A percentile compares a stretch with the other conserved stretches of the same genome.
Conservation (phyloP, 2,888 invertebrate genomes). For the Mechanitis messenoides region DNA sequence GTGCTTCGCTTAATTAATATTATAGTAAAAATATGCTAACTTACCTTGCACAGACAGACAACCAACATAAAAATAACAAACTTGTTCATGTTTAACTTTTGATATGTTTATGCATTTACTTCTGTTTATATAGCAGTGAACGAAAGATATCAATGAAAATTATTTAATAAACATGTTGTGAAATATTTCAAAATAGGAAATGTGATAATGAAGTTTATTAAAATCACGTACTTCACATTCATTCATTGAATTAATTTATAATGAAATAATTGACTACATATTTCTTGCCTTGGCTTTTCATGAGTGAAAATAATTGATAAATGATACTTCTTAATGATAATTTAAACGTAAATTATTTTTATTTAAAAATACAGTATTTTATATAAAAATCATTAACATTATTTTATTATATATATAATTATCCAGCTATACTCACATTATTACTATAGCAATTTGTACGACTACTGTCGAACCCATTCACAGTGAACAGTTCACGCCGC, state of each 20-base stretch:
- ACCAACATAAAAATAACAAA: conserved; percentile 19
- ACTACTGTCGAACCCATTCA: too few relatives aligned
- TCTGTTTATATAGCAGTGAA: not conserved
- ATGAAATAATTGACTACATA: too few relatives aligned
- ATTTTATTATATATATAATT: too few relatives aligned
- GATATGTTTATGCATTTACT: not conserved
- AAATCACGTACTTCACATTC: not conserved
- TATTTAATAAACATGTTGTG: not conserved
- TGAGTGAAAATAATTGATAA: not conserved
- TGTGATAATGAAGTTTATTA: not conserved
- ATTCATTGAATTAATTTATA: not conserved
- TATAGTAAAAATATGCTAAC: not conserved
- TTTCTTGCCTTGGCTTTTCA: not conserved
- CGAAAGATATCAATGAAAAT: not conserved
- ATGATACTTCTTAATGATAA: too few relatives aligned
- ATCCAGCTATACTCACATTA: too few relatives aligned
- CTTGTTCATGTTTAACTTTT: conserved; percentile 24
- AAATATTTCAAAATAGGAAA: not conserved
- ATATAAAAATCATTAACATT: too few relatives aligned
- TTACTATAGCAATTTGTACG: too few relatives aligned
- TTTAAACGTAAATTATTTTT: too few relatives aligned
- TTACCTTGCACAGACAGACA: conserved; percentile 34
- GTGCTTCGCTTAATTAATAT: too few relatives aligned
- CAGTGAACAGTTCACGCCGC: too few relatives aligned
- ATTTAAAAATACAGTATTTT: too few relatives aligned